phyloP scores from a whole-genome alignment of 2,113 vertebrate species.

The Nesogale talazaci region DNA sequence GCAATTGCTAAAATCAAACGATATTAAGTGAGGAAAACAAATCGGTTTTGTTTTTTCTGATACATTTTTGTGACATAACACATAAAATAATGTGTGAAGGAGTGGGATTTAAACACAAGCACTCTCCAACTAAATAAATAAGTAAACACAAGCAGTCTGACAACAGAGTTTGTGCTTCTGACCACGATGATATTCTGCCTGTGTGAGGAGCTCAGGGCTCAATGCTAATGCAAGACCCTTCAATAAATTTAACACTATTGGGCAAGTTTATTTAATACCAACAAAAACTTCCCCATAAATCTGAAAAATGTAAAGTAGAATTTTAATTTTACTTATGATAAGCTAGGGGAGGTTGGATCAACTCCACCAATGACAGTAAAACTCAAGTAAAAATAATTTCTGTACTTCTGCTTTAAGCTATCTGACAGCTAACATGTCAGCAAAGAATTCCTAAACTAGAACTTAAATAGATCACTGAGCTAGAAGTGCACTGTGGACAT shows the following conservation, averaged over 20 bases:
- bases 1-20: background rate
- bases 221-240: background rate
- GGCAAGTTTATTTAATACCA: constrained; percentile 26
- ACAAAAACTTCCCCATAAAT: background rate
- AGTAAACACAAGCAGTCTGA: too few relatives aligned
- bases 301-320: background rate
- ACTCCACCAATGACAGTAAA: background rate
- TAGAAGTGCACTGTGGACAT: background rate
- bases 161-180: background rate
- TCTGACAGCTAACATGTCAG: background rate
- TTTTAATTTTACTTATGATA: background rate
- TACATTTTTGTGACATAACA: background rate
- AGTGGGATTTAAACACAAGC: background rate
- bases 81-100: background rate
- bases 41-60: background rate
- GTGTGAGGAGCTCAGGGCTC: background rate
- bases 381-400: background rate
- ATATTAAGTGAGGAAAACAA: background rate
- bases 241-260: background rate
- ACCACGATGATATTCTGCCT: background rate
- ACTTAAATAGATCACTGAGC: background rate
- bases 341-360: background rate
- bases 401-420: constrained; percentile 1
- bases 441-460: background rate
- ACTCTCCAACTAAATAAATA: too few relatives aligned